Percentiles rank a stretch among this genome's conserved stretches.
Evolutionary conservation across 1,140 invertebrate genomes (phyloP).

Genomic region (Arctopsyche grandis): DNA sequence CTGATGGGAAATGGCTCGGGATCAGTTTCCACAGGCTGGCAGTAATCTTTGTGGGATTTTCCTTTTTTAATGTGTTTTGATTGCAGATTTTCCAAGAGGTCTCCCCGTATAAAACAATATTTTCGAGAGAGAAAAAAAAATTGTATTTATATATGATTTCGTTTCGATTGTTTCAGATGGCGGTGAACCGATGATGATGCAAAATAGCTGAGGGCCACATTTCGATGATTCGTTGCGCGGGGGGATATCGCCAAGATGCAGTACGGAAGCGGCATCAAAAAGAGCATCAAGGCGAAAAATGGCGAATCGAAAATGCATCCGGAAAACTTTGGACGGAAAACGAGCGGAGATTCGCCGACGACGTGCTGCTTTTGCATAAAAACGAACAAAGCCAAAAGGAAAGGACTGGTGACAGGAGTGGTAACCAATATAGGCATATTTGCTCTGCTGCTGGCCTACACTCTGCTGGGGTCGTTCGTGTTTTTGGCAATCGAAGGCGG

Average conservation of each 20-base stretch:
- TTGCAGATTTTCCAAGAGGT: slow-evolving; percentile 16
- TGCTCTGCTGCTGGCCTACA: slow-evolving; percentile 87
- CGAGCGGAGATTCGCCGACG: slow-evolving; percentile 51
- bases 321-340: slow-evolving; percentile 47
- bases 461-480: slow-evolving; percentile 87
- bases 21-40: slow-evolving; percentile 31
- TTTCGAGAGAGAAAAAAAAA: no score
- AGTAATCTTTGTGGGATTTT: slow-evolving; percentile 37
- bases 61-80: slow-evolving; percentile 38
- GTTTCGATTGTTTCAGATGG: slow-evolving; percentile 13
- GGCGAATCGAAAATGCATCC: slow-evolving; percentile 40
- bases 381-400: slow-evolving; percentile 72
- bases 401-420: slow-evolving; percentile 75
- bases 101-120: slow-evolving; percentile 33
- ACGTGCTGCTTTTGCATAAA: slow-evolving; percentile 75
- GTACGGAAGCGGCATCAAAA: slow-evolving; percentile 42
- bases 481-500: slow-evolving; percentile 90
- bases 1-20: slow-evolving; percentile 32
- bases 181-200: not conserved
- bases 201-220: not conserved
- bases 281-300: slow-evolving; percentile 41
- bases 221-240: not conserved
- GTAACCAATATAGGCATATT: slow-evolving; percentile 91
- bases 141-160: not conserved
- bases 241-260: slow-evolving; percentile 42